Conservation (phyloP, 2,797 vertebrate species). For the Rhynchotus rufescens region DNA sequence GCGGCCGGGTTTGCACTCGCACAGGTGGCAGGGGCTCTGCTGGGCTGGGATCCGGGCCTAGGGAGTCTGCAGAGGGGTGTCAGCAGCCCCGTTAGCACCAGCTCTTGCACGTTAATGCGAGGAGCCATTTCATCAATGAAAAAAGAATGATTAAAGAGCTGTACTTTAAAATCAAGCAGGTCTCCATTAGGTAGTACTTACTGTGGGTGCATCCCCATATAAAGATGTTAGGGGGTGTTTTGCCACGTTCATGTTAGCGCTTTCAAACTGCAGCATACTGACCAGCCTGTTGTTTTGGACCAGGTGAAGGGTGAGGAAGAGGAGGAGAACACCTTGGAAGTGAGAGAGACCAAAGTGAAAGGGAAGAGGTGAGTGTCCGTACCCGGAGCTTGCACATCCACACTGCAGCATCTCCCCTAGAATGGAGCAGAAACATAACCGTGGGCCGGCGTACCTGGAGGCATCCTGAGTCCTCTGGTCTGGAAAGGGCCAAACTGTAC, state of each 20-base stretch:
- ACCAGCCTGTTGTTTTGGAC: background rate
- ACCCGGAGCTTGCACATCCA: background rate
- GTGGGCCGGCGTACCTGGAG: fast-evolving
- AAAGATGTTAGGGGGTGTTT: background rate
- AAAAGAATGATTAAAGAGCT: background rate
- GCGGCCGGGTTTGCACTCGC: fast-evolving
- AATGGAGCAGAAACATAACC: background rate
- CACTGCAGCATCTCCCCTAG: fast-evolving
- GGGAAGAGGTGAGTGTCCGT: slow-evolving; percentile 86
- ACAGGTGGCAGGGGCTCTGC: fast-evolving
- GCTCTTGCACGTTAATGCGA: background rate
- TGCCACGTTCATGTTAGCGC: fast-evolving
- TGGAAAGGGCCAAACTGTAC: background rate
- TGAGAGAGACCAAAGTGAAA: slow-evolving; percentile 87
- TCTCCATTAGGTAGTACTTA: background rate
- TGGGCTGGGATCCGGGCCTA: background rate
- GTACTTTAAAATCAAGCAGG: background rate
- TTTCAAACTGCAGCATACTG: background rate
- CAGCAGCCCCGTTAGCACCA: background rate
- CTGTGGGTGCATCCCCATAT: fast-evolving
- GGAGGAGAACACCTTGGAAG: slow-evolving; percentile 89
- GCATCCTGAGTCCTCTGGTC: background rate
- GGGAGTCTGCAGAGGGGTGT: fast-evolving
- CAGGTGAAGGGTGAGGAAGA: slow-evolving; percentile 95
- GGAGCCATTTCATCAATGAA: background rate